A percentile compares a stretch with the other conserved stretches of the same genome.
Evolutionary conservation across 2,888 invertebrate genomes (phyloP).

Genomic region (Clistopyga incitator): DNA sequence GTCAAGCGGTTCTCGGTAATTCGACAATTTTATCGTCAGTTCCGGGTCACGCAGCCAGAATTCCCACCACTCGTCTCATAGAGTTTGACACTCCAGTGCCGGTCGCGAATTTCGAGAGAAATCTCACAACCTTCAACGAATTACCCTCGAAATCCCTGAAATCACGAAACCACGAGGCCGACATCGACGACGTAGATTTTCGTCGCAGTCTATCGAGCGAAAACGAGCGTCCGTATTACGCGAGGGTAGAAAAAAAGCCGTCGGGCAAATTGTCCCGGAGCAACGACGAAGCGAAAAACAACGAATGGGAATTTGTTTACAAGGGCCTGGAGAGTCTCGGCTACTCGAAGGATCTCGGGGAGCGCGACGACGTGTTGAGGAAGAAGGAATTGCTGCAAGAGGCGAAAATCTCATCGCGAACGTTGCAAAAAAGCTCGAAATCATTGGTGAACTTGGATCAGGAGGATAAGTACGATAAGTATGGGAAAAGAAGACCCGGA

Average conservation of each 20-base stretch:
- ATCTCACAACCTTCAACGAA: background rate
- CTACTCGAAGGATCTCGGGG: constrained; percentile 88
- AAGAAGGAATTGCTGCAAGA: constrained; percentile 71
- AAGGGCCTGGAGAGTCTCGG: constrained; percentile 91
- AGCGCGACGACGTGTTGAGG: constrained; percentile 88
- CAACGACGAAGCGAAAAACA: constrained; percentile 78
- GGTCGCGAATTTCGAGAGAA: constrained; percentile 72
- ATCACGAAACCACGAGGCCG: constrained; percentile 19
- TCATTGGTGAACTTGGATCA: constrained; percentile 60
- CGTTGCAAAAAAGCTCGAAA: constrained; percentile 66
- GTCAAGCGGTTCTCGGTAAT: constrained; percentile 2
- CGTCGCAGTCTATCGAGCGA: constrained; percentile 66
- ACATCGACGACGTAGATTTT: constrained; percentile 75
- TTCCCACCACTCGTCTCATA: constrained; percentile 89
- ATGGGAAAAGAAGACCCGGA: constrained; percentile 34
- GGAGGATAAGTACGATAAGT: constrained; percentile 69
- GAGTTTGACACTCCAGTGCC: constrained; percentile 86
- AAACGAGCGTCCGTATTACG: constrained; percentile 72
- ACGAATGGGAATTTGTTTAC: constrained; percentile 93
- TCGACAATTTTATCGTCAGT: constrained; percentile 73
- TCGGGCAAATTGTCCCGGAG: constrained; percentile 44
- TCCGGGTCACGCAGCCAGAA: constrained; percentile 77
- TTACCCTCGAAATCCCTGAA: constrained; percentile 14
- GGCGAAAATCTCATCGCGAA: constrained; percentile 43
- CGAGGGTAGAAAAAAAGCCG: constrained; percentile 73